A percentile compares a stretch with the other conserved stretches of the same genome.
Conservation (phyloP, 30 jellyfish, hydroid and myxozoan genomes). For the Catostylus mosaicus region DNA sequence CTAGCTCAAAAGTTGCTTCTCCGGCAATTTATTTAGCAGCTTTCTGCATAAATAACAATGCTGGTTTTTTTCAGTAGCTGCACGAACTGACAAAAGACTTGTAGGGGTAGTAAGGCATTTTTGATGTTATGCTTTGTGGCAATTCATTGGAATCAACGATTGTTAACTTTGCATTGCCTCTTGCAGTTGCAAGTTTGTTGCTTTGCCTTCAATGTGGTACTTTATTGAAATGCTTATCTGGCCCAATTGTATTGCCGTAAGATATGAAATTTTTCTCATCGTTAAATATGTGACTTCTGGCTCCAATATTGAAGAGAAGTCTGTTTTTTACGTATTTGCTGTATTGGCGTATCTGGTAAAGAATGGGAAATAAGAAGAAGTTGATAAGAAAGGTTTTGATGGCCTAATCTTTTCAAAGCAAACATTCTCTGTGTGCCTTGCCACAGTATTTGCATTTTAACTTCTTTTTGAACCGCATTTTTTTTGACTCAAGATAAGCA, state of each 20-base stretch:
- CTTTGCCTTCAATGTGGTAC: background rate
- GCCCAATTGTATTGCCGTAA: constrained; percentile 23
- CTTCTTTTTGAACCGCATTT: background rate
- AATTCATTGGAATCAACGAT: background rate
- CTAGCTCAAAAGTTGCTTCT: background rate
- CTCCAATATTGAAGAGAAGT: constrained; percentile 37
- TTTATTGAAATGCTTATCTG: background rate
- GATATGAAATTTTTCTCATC: background rate
- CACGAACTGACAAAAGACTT: constrained; percentile 39
- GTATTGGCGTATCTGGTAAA: constrained; percentile 22
- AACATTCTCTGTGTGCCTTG: constrained; percentile 35
- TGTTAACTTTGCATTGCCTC: background rate
- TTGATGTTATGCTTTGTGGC: background rate
- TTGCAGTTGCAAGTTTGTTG: constrained; percentile 43
- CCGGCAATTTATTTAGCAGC: too few species aligned
- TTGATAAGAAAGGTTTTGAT: constrained; percentile 6
- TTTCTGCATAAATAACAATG: too few species aligned
- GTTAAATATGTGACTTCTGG: background rate
- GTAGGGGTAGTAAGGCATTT: constrained; percentile 9
- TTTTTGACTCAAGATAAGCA: constrained; percentile 39
- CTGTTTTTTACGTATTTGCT: background rate
- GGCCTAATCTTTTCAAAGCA: constrained; percentile 25
- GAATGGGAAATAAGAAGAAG: constrained; percentile 14
- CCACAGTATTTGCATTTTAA: constrained; percentile 32
- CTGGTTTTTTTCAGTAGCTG: too few species aligned